Evolutionary conservation across 2,113 vertebrate species (phyloP), one percentile per base, ranked within the genome.

Genomic region (Danionella cerebrum): DNA sequence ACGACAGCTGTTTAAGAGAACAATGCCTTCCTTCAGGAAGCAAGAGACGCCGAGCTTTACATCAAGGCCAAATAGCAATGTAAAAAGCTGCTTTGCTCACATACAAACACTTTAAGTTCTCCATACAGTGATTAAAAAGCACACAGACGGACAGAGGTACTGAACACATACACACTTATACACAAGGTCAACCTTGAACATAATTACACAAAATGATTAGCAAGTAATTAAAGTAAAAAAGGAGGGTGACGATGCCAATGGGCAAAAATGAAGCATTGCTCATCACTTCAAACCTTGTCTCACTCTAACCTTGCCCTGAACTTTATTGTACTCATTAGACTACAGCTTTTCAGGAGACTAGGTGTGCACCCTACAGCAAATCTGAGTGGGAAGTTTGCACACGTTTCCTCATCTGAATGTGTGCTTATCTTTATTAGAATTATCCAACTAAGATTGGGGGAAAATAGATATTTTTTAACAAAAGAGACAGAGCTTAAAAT

Each of bases 1-100:
- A 82, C 80, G 79, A 84, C 86, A 89, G 85, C 84, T 88, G 87
- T 84, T 85, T 84, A 86, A 87, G 84, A 86, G 85, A 86, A 88
- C 83, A 82, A 85, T 81, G 78, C 79, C 76, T 67, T 74, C 79
- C 77, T 80, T 81, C 79, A 83, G 77, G 77, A 78, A 77, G 74
- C 77, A 77, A 70, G 39, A 74, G 76, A 77, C 80, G 65, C 65
- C 41, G 65, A 53, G 51, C 73, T 76, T 71, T 80, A 82, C 82
- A 81, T 82, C 83, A 81, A 75, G 81, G 85, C 82, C 82, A 82
- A 81, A 66, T 77, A 79, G 72, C 75, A 65, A 77, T 55, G 76
- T 70, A 72, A 82, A 81, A 65, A 75, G 47, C 58, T 29, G 68
- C 6, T 72, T 78, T 48, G 75, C 78, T 75, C 67, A 72, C 70